phyloP scores from a whole-genome alignment of 2,113 vertebrate genomes.

The Ursus arctos region DNA sequence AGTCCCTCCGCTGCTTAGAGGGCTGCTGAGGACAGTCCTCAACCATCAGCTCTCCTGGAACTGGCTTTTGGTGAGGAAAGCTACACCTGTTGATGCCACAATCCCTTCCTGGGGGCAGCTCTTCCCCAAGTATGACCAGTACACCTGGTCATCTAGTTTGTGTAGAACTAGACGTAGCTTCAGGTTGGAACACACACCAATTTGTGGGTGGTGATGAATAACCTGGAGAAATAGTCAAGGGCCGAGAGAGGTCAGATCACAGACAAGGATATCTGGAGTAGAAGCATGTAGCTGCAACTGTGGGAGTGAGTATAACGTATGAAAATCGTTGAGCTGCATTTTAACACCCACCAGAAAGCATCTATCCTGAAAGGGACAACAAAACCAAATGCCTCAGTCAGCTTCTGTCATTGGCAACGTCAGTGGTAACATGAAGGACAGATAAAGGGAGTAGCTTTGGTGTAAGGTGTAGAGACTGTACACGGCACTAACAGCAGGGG shows the following conservation, averaged over 20 bases:
- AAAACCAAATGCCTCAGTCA: not conserved
- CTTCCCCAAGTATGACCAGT: not conserved
- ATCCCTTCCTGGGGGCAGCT: not conserved
- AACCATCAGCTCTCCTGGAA: not conserved
- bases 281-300: not conserved
- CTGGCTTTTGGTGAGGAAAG: not conserved
- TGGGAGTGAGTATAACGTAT: not conserved
- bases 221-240: not conserved
- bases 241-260: not conserved
- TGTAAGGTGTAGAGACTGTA: not conserved
- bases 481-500: accelerated
- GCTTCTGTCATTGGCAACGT: not conserved
- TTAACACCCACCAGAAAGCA: not conserved
- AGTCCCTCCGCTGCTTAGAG: not conserved
- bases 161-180: not conserved
- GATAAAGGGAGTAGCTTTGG: not conserved
- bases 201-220: not conserved
- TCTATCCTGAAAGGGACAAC: not conserved
- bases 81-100: not conserved
- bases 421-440: not conserved
- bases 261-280: not conserved
- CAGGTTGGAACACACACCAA: not conserved
- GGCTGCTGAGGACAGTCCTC: not conserved
- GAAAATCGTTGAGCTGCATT: not conserved
- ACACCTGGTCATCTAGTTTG: not conserved